These are phyloP conservation scores for Dolichoris vasculosae DNA, from an alignment of 1,140 invertebrate genomes.

Conservation along the genomic window DNA sequence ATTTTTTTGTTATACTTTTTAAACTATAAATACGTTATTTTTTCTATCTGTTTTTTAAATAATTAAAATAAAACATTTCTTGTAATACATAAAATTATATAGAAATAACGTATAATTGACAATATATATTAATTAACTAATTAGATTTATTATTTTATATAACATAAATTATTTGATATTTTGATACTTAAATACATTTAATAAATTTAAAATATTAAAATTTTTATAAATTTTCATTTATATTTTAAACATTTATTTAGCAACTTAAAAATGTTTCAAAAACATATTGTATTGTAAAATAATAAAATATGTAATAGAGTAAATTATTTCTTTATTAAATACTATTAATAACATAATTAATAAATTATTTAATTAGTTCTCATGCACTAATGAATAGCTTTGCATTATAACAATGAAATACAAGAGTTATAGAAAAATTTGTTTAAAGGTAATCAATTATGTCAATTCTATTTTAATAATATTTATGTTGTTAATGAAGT, in stretches of 20 bases:
- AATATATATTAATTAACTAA: too few relatives aligned
- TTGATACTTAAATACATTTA: too few relatives aligned
- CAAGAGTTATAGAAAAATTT: not conserved
- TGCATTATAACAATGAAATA: conserved; percentile 29
- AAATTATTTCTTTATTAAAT: conserved; percentile 21
- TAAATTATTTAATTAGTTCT: conserved; percentile 39
- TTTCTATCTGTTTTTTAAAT: too few relatives aligned
- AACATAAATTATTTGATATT: too few relatives aligned
- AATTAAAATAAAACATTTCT: too few relatives aligned
- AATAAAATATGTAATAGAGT: conserved; percentile 25
- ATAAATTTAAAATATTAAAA: not conserved
- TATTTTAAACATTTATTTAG: not conserved
- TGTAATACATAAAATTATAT: too few relatives aligned
- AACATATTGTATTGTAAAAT: conserved; percentile 23
- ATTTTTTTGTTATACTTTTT: too few relatives aligned
- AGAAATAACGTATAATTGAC: too few relatives aligned
- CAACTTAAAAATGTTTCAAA: not conserved
- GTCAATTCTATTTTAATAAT: conserved; percentile 17
- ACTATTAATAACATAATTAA: conserved; percentile 46
- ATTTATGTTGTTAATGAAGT: conserved; percentile 10
- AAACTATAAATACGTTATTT: too few relatives aligned
- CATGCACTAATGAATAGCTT: not conserved
- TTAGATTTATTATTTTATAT: too few relatives aligned
- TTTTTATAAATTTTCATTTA: not conserved
- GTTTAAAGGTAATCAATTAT: not conserved